Evolutionary conservation across 2,113 vertebrate genomes (phyloP).

Genomic region (Cyanoliseus patagonus): DNA sequence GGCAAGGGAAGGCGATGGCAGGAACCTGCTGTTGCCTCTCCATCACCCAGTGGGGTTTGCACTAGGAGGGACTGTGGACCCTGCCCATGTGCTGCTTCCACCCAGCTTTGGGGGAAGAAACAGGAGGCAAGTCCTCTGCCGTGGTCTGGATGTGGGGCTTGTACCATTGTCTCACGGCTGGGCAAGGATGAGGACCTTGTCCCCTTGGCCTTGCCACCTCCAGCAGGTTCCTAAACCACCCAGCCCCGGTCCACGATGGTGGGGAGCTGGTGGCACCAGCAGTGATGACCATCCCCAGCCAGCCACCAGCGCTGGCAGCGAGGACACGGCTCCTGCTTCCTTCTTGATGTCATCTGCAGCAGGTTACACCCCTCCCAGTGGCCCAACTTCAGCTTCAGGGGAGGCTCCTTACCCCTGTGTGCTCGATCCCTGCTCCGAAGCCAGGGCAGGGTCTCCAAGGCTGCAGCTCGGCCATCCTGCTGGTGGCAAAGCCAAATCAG

Average conservation of each 20-base stretch:
- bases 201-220: neutral
- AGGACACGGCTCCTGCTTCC: neutral
- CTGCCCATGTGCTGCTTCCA: neutral
- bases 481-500: neutral
- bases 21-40: neutral
- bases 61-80: slow-evolving; percentile 26
- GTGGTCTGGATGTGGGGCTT: fast-evolving
- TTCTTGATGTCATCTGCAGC: fast-evolving
- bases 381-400: neutral
- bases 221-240: neutral
- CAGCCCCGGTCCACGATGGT: neutral
- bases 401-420: neutral
- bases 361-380: neutral
- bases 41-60: slow-evolving; percentile 13
- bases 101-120: neutral
- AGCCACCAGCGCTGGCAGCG: neutral
- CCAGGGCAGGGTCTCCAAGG: neutral
- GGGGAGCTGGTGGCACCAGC: neutral
- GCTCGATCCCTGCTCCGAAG: fast-evolving
- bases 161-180: neutral
- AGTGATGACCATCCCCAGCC: neutral
- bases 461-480: neutral
- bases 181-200: neutral
- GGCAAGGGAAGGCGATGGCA: neutral
- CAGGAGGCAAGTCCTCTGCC: neutral